Base-by-base conservation (phyloP, 1,140 invertebrate species). In the Psix sp. region DNA sequence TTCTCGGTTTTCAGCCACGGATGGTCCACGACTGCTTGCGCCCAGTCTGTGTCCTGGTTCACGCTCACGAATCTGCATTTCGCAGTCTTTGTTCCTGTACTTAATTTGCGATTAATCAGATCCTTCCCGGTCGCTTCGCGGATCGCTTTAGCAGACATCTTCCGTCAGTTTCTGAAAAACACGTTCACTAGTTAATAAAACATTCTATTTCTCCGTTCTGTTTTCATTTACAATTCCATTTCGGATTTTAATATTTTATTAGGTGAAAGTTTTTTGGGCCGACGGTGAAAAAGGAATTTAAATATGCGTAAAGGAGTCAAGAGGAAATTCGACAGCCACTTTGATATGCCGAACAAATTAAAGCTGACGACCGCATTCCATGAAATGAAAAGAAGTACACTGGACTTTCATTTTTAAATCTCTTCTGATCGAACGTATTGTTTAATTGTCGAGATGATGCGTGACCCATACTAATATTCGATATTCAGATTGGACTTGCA, bases 101-200 rank as follows among this genome's bases (percentile, higher is more conserved):
- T 87, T 65, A 99, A 90, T 84, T 94, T 91, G 52, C 93, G 92
- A 85, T 98, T 98, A 33, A 99, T 92, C 6, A 99, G 89, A 79
- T 94, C 91, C 86, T 99, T 99, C 38, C 98, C 98, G 39, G 95
- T 96, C 33, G 94, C 96, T 89, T 99, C 98, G 79, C 93, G 92
- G 77, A 99, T 98, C 45, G 97, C 97, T 90, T 99, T 99, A 11
- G 98, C 98, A 67, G 98, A 98, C 98, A 99, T 99, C 42, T 77
- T 77, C 74, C 57, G 38, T 57, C 26, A 52, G 26, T 51, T 45
- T 74, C 75, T 77, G 43, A 0, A 76, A 72, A 29, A 24, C 29
- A 24, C 17, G 15, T 40, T 7, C 16, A 49, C 26, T 29, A 10
- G 2, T 3, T n/a, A n/a, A n/a, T n/a, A n/a, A n/a, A 40, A 7